Conservation (phyloP, 2,888 invertebrate genomes). For the Brenthis hecate region DNA sequence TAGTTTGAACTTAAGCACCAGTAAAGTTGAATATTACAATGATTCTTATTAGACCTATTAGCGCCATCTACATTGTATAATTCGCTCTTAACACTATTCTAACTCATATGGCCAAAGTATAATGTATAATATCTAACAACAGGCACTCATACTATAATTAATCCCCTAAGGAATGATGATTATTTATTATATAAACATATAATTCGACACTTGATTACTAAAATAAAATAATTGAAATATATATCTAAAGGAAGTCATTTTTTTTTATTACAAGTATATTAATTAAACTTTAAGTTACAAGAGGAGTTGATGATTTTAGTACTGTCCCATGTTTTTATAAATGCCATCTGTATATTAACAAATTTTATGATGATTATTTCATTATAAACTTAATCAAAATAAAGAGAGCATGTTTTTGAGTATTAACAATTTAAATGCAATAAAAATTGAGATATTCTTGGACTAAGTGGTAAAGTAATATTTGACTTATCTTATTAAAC, state of each 20-base stretch:
- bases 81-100: constrained; percentile 22
- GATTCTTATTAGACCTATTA: constrained; percentile 22
- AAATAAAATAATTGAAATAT: no score
- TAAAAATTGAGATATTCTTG: background rate
- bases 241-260: background rate
- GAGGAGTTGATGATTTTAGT: no score
- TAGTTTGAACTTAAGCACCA: constrained; percentile 20
- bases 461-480: no score
- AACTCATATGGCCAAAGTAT: constrained; percentile 22
- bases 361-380: background rate
- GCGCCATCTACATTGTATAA: constrained; percentile 33
- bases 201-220: no score
- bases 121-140: constrained; percentile 7
- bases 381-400: constrained; percentile 2
- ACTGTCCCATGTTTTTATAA: no score
- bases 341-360: no score
- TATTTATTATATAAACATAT: constrained; percentile 1
- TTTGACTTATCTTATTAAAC: no score
- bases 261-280: background rate
- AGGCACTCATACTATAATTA: constrained; percentile 24
- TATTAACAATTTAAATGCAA: constrained; percentile 35
- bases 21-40: constrained; percentile 10
- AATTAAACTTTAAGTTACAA: no score
- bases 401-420: constrained; percentile 34
- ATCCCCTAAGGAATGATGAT: constrained; percentile 9